phyloP scores from a whole-genome alignment of 2,113 vertebrate species.

The Crotalus viridis region DNA sequence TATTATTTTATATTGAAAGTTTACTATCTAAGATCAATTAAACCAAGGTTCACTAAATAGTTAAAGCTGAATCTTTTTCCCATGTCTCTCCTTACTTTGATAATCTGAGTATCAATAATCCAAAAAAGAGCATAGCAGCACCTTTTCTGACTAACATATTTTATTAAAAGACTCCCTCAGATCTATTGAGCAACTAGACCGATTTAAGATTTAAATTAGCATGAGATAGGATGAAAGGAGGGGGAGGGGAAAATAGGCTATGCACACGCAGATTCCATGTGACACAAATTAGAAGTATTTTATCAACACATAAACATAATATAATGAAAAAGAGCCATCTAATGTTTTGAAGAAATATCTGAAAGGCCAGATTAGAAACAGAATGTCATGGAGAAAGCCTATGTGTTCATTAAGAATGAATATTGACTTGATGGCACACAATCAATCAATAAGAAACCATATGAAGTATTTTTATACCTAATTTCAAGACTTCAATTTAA shows the following conservation, averaged over 20 bases:
- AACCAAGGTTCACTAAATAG: background rate
- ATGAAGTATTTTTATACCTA: conserved; percentile 55
- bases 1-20: background rate
- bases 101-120: background rate
- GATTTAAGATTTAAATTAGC: background rate
- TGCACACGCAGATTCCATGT: background rate
- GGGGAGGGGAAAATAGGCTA: background rate
- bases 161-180: background rate
- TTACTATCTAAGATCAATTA: background rate
- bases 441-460: background rate
- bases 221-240: background rate
- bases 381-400: background rate
- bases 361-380: background rate
- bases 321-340: conserved; percentile 44
- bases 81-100: background rate
- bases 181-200: background rate
- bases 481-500: conserved; percentile 61
- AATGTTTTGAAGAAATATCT: background rate
- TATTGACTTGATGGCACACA: background rate
- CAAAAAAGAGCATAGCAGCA: background rate
- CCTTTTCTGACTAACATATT: background rate
- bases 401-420: background rate
- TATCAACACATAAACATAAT: conserved; percentile 1
- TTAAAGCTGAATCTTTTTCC: background rate
- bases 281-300: background rate